Evolutionary conservation across 2,113 vertebrate genomes (phyloP), one percentile per base, ranked within the genome.

Genomic region (Eira barbara): DNA sequence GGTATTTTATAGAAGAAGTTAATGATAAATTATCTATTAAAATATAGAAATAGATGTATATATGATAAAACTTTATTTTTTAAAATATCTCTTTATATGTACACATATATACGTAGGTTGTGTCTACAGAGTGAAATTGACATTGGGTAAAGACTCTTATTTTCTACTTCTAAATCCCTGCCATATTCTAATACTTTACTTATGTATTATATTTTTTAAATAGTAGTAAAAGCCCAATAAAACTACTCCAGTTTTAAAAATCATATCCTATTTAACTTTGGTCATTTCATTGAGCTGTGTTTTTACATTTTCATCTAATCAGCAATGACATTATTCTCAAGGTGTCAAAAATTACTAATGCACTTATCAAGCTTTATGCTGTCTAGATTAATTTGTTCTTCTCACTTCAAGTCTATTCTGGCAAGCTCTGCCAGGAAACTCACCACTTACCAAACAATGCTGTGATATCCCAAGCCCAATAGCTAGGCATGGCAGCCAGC

Each of bases 221-320:
- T 57, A 61, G 86, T 47, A 76, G 61, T 4, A 31, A 47, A 95
- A 93, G 20, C 45, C 65, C 31, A 74, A 31, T 9, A 71, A 76
- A 76, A 11, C 14, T 45, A 88, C 67, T 84, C 42, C 69, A 78
- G 91, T 63, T 78, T 49, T 21, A 31, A 59, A 91, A 81, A 59
- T 52, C 20, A 65, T 23, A 52, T 45, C 20, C 23, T 87, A 12
- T 90, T 86, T 91, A 95, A 95, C 88, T 69, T 69, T 79, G 18
- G 61, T 65, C 45, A 85, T 59, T 88, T 93, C 2, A 39, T 69
- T 84, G 81, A 89, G 39, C 8, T n/a, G 0, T 78, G 79, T 63
- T 59, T 95, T 85, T 82, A 61, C 18, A 55, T 76, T 29, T 91
- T 94, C n/a, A 91, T 95, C 88, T 96, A 91, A 78, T 89, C 42